These are phyloP conservation scores for Podocnemis expansa DNA, from an alignment of 2,113 vertebrate species.

Conservation along the genomic window DNA sequence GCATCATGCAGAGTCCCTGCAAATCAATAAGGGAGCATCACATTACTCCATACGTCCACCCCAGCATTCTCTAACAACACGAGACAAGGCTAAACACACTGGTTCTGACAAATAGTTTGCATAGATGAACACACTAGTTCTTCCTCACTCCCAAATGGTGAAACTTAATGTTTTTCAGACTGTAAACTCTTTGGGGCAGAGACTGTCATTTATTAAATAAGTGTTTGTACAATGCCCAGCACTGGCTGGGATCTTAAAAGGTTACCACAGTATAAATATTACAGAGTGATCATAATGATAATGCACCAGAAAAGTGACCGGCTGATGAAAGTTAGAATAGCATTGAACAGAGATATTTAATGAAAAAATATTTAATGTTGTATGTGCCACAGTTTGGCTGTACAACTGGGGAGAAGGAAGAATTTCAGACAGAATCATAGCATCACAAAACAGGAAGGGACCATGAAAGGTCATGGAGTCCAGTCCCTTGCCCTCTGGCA, in stretches of 20 bases:
- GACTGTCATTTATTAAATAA: rapidly evolving
- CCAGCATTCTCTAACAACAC: rapidly evolving
- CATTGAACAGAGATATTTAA: no score
- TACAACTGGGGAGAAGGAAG: no score
- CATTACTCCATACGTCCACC: rapidly evolving
- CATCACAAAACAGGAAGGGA: no score
- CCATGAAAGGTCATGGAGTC: no score
- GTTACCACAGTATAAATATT: background rate
- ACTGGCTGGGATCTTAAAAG: background rate
- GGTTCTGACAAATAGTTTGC: rapidly evolving
- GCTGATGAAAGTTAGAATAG: no score
- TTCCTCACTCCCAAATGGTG: background rate
- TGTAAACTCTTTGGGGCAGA: background rate
- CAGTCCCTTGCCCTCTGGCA: no score
- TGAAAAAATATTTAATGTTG: no score
- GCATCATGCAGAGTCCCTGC: background rate
- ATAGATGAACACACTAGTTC: background rate
- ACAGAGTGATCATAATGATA: rapidly evolving
- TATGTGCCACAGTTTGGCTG: no score
- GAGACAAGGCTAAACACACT: background rate
- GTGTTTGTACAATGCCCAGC: background rate
- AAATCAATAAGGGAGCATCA: background rate
- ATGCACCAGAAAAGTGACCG: no score
- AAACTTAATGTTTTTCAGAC: background rate
- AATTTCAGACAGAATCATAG: no score